Base-by-base conservation (phyloP, 2,113 vertebrate genomes). In the Seriola aureovittata region DNA sequence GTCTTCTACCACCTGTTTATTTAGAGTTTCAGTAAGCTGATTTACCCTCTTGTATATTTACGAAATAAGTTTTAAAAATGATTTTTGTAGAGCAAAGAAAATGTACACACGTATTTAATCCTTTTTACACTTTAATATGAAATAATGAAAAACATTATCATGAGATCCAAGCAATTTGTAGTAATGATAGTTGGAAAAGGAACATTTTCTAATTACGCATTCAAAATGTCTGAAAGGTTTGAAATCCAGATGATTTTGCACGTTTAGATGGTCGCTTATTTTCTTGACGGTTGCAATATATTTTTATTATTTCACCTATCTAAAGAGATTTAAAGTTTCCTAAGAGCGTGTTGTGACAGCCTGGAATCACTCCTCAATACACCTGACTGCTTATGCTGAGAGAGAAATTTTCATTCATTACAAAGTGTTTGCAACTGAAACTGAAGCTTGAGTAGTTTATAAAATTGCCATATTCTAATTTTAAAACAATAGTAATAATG, bases 1-100 rank as follows among this genome's bases (percentile, higher is more conserved):
- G n/a, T 6, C 40, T 76, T 71, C n/a, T 19, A n/a, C 19, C 44
- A 38, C 44, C 70, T 79, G 32, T 84, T 78, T 65, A 66, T 87
- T 80, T 71, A 58, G 50, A 79, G 34, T 36, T 52, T 38, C 29
- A 74, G 17, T 64, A 12, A n/a, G 52, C 46, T 50, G 48, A 36
- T 68, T 66, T 52, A 52, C 11, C 16, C 11, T 58, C 10, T 8
- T 48, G 3, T 59, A 3, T 23, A 25, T 81, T 78, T 73, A 5
- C 57, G 0, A 58, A 76, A 42, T 21, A 57, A 7, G 2, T 50
- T 46, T 1, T 3, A 9, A 69, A 54, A 63, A 69, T 38, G 0
- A 1, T 58, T 62, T 76, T 66, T 4, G 0, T 16, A 40, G 4
- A 32, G 19, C 29, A 16, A 63, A 50, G 2, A 74, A 71, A 77